These are phyloP conservation scores for Plagiodera versicolora DNA, from an alignment of 2,888 invertebrate genomes.

Conservation along the genomic window DNA sequence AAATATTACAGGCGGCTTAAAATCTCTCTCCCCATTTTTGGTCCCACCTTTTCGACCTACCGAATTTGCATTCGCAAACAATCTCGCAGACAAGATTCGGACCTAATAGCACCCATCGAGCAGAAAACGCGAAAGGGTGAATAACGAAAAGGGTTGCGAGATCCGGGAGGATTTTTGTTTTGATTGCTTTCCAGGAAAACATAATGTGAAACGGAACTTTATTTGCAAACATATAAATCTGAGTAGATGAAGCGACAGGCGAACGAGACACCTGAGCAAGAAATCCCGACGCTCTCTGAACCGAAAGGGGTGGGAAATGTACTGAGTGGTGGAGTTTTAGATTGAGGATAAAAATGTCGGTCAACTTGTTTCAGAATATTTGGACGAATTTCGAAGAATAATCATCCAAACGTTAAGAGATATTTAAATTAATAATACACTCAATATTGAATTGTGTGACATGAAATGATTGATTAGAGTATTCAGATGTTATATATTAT, in stretches of 20 bases:
- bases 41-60: slow-evolving; percentile 2
- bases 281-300: background rate
- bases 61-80: slow-evolving; percentile 38
- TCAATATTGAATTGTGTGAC: too few relatives aligned
- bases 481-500: too few relatives aligned
- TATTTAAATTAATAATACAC: too few relatives aligned
- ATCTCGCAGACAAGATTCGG: slow-evolving; percentile 17
- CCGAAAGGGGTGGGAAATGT: too few relatives aligned
- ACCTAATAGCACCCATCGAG: slow-evolving; percentile 9
- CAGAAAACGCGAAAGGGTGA: background rate
- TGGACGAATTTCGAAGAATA: too few relatives aligned
- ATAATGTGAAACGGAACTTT: background rate
- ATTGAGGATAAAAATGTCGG: too few relatives aligned
- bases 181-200: slow-evolving; percentile 1
- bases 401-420: too few relatives aligned
- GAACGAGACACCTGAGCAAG: background rate
- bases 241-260: background rate
- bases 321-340: too few relatives aligned
- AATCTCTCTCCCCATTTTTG: background rate
- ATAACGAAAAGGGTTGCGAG: background rate
- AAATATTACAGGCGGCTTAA: background rate
- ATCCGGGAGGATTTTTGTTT: background rate
- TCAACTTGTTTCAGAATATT: too few relatives aligned
- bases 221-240: background rate
- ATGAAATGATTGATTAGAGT: too few relatives aligned